A percentile compares a stretch with the other conserved stretches of the same genome.
Evolutionary conservation across 2,797 vertebrate genomes (phyloP).

Genomic region (Schizopygopsis malacanthus): DNA sequence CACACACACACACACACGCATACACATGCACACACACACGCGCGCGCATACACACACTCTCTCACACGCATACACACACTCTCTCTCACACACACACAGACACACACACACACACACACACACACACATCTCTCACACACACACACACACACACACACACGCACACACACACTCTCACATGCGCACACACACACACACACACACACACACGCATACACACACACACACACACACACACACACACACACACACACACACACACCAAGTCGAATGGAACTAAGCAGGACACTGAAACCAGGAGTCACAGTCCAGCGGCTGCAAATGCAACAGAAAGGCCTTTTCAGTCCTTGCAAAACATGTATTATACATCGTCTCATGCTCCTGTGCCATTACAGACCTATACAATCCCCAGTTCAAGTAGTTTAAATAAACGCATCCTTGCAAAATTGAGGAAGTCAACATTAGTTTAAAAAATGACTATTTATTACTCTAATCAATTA

Average conservation of each 20-base stretch:
- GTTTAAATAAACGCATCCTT: neutral
- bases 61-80: no score
- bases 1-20: no score
- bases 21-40: neutral
- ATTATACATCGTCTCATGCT: neutral
- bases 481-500: neutral
- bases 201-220: neutral
- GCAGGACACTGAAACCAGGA: constrained; percentile 37
- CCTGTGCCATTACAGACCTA: neutral
- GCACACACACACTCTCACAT: neutral
- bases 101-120: no score
- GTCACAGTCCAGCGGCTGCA: constrained; percentile 43
- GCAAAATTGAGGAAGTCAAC: no score
- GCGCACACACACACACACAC: neutral
- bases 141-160: neutral
- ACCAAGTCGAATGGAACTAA: constrained; percentile 39
- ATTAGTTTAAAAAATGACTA: neutral
- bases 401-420: neutral
- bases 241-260: constrained; percentile 1
- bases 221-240: neutral
- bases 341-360: constrained; percentile 24
- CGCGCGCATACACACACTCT: neutral
- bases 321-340: constrained; percentile 45
- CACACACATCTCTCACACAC: no score
- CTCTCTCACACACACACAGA: neutral